Conservation (phyloP, 2,888 invertebrate species). For the Apocheima hispidaria region DNA sequence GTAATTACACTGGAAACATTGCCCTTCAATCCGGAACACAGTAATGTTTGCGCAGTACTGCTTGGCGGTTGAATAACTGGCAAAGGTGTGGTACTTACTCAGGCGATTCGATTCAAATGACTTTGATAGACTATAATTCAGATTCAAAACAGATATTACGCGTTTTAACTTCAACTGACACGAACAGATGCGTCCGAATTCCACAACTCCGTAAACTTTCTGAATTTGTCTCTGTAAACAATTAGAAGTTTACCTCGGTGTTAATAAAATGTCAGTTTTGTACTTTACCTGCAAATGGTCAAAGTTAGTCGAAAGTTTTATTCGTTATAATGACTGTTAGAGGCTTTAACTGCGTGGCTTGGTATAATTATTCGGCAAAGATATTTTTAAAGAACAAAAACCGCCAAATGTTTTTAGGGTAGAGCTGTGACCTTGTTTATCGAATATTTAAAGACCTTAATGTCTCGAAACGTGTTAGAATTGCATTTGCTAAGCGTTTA, state of each 20-base stretch:
- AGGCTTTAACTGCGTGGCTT: neutral
- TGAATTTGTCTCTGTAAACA: conserved; percentile 66
- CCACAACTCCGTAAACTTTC: conserved; percentile 61
- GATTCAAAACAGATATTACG: conserved; percentile 37
- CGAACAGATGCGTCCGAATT: conserved; percentile 59
- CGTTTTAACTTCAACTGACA: conserved; percentile 53
- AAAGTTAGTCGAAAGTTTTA: conserved; percentile 28
- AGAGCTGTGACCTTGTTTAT: neutral
- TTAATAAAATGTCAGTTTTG: conserved; percentile 43
- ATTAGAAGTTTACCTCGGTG: conserved; percentile 65
- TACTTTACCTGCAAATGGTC: conserved; percentile 41
- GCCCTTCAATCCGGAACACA: no score
- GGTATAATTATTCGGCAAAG: neutral
- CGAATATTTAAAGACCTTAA: neutral
- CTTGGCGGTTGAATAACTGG: no score
- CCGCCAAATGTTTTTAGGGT: neutral
- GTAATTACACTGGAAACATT: no score
- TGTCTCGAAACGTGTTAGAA: neutral
- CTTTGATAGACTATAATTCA: neutral
- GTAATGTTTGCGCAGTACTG: no score
- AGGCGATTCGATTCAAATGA: no score
- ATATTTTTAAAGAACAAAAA: conserved; percentile 3
- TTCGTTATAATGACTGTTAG: conserved; percentile 39
- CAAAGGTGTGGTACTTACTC: no score
- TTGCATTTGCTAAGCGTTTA: no score